These are phyloP conservation scores for Drosophila pseudotalamancana DNA, from an alignment of 2,888 invertebrate genomes.

Conservation along the genomic window DNA sequence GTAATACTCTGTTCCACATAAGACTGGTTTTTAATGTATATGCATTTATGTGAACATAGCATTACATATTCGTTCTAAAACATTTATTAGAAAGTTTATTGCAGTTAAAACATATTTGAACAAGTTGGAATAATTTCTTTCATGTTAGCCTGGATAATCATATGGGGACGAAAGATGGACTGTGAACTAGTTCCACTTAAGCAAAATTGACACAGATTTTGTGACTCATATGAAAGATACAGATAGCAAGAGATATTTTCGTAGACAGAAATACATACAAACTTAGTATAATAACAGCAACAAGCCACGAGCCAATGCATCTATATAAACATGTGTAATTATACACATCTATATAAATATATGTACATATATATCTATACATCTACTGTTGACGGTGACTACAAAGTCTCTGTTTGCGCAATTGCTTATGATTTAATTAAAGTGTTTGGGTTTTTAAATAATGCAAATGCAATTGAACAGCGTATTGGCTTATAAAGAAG, in stretches of 20 bases:
- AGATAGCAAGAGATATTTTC: slow-evolving; percentile 1
- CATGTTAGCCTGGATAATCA: too few relatives aligned
- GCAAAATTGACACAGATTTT: slow-evolving; percentile 9
- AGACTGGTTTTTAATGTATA: too few relatives aligned
- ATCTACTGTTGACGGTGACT: slow-evolving; percentile 17
- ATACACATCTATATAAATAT: too few relatives aligned
- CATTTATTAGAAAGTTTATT: too few relatives aligned
- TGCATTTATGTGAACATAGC: too few relatives aligned
- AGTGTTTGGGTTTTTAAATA: slow-evolving; percentile 29
- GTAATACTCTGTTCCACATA: too few relatives aligned
- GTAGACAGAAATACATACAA: neutral
- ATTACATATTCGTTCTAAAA: too few relatives aligned
- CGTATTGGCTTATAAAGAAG: neutral
- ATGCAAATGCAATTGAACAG: slow-evolving; percentile 22
- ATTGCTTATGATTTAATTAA: slow-evolving; percentile 69
- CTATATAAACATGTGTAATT: neutral
- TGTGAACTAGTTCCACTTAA: neutral
- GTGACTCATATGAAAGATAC: slow-evolving; percentile 7
- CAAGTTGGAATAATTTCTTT: too few relatives aligned
- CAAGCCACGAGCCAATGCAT: neutral
- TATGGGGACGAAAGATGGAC: too few relatives aligned
- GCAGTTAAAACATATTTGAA: too few relatives aligned
- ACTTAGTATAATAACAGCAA: slow-evolving; percentile 1
- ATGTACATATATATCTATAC: neutral
- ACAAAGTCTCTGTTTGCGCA: slow-evolving; percentile 42